Evolutionary conservation across 2,888 invertebrate species (phyloP).

Genomic region (Diadromus collaris): DNA sequence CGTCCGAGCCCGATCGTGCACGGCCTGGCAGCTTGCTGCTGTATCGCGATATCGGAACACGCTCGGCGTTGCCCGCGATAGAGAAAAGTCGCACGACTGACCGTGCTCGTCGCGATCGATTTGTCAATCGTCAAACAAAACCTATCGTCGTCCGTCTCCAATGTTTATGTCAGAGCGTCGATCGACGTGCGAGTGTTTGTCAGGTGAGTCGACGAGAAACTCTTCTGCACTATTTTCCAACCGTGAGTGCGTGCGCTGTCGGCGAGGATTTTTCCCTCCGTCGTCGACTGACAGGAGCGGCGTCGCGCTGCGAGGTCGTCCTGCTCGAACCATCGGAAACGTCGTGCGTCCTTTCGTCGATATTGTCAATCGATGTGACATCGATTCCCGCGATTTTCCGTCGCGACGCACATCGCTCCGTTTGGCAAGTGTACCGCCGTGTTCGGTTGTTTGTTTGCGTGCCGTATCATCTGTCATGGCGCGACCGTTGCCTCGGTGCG

Average conservation of each 20-base stretch:
- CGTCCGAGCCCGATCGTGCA: slow-evolving; percentile 63
- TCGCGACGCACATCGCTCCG: background rate
- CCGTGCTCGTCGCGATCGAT: slow-evolving; percentile 11
- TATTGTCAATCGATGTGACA: background rate
- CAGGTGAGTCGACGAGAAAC: slow-evolving; percentile 44
- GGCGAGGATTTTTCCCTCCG: slow-evolving; percentile 3
- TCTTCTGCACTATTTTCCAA: slow-evolving; percentile 12
- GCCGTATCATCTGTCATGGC: slow-evolving; percentile 77
- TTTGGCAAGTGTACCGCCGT: slow-evolving; percentile 64
- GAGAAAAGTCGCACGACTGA: background rate
- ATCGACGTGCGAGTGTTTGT: slow-evolving; percentile 33
- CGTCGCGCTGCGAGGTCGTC: background rate
- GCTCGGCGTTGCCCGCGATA: background rate
- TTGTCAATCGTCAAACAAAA: slow-evolving; percentile 1
- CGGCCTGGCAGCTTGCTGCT: slow-evolving; percentile 35
- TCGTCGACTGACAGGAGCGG: slow-evolving; percentile 4
- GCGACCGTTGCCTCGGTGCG: slow-evolving; percentile 60
- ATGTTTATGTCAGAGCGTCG: slow-evolving; percentile 18
- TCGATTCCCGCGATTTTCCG: slow-evolving; percentile 17
- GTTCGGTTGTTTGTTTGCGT: slow-evolving; percentile 76
- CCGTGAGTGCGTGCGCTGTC: slow-evolving; percentile 2
- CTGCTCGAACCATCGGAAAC: background rate
- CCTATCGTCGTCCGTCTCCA: slow-evolving; percentile 20
- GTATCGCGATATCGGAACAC: slow-evolving; percentile 5
- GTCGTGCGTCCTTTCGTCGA: background rate